These are phyloP conservation scores for Heterotilapia buettikoferi DNA, from an alignment of 2,113 vertebrate genomes.

Conservation along the genomic window DNA sequence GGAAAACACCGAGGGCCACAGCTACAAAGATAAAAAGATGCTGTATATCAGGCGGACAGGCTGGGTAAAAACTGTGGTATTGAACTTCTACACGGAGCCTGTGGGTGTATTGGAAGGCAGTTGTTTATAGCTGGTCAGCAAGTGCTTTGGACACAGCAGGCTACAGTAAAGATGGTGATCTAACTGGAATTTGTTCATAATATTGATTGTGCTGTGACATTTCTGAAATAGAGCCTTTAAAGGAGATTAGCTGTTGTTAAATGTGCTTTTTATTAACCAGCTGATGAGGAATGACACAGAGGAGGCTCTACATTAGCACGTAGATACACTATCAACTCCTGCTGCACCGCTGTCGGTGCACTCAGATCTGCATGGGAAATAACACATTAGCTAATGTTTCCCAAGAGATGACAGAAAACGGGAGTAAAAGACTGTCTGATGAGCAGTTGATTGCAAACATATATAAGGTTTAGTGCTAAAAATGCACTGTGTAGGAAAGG, in stretches of 20 bases:
- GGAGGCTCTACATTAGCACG: neutral
- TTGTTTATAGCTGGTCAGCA: neutral
- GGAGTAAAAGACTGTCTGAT: neutral
- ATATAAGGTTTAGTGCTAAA: constrained; percentile 33
- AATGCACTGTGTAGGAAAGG: constrained; percentile 8
- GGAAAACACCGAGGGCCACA: neutral
- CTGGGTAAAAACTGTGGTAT: neutral
- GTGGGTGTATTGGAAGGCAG: neutral
- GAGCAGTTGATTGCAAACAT: constrained; percentile 44
- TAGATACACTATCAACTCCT: neutral
- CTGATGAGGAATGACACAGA: constrained; percentile 30
- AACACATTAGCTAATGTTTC: constrained; percentile 7
- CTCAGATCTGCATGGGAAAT: neutral
- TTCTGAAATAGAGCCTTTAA: constrained; percentile 55
- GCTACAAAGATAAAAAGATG: neutral
- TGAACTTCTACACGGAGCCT: neutral
- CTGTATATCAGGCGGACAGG: neutral
- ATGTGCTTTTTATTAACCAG: constrained; percentile 55
- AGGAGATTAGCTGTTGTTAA: constrained; percentile 57
- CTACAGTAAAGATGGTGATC: constrained; percentile 28
- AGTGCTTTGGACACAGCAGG: neutral
- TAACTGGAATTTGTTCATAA: constrained; percentile 50
- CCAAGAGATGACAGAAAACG: neutral
- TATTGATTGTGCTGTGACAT: constrained; percentile 46
- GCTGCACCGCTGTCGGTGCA: neutral